These are phyloP conservation scores for Pipra filicauda DNA, from an alignment of 2,113 vertebrate genomes.

Conservation along the genomic window DNA sequence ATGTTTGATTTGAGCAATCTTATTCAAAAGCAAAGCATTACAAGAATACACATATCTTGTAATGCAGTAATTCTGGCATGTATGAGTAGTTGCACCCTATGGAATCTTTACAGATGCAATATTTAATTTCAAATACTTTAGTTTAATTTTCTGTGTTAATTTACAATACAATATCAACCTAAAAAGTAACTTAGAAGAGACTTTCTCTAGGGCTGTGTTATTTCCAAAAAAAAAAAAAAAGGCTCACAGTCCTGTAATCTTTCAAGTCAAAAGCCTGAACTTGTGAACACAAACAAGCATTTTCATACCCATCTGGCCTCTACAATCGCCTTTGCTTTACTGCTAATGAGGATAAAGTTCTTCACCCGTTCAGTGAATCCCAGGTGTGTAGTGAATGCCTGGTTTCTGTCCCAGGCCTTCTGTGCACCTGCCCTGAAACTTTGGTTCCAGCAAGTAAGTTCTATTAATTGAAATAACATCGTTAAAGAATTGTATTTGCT, in stretches of 20 bases:
- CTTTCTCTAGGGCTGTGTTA: not conserved
- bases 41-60: not conserved
- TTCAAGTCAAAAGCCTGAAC: not conserved
- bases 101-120: not conserved
- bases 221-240: not conserved
- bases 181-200: not conserved
- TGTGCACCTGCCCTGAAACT: not conserved
- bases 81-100: not conserved
- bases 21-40: not conserved
- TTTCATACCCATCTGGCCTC: not conserved
- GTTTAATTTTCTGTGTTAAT: not conserved
- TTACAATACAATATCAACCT: not conserved
- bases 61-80: not conserved
- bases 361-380: not conserved
- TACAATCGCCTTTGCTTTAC: not conserved
- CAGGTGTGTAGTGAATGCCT: not conserved
- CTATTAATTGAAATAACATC: not conserved
- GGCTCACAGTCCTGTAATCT: not conserved
- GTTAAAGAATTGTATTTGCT: not conserved
- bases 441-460: not conserved
- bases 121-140: not conserved
- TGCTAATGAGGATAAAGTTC: not conserved
- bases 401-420: not conserved
- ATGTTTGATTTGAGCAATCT: not conserved
- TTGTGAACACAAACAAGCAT: not conserved